Base-by-base conservation (phyloP, 2,113 vertebrate genomes). In the Empidonax alnorum region DNA sequence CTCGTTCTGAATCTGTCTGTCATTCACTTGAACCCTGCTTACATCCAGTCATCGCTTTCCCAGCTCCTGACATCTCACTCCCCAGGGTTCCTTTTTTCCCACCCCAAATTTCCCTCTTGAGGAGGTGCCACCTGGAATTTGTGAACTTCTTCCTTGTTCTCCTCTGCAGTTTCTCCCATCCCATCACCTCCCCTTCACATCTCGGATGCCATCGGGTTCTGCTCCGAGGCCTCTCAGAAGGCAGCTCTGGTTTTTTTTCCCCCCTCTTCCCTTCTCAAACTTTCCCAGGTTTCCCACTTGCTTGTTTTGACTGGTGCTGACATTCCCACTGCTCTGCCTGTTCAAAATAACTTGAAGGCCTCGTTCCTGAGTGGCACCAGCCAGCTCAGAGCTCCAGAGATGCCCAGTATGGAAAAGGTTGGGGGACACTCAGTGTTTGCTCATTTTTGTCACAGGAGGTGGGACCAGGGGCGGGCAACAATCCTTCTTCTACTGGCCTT, bases 301-400 rank as follows among this genome's bases (percentile, higher is more conserved):
- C 72, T 94, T n/a, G 67, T 91, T 96, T 91, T 87, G 62, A 94
- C 50, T 78, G 50, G 76, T 58, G 55, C 73, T 12, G 14, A 67
- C 76, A 74, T 89, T 77, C 87, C 63, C 56, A 67, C 0, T 14
- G 76, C 80, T 69, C 56, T 55, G 24, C 53, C 76, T 28, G 25
- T 39, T 66, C 73, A 66, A 76, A 90, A 82, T 69, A 89, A 62
- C 72, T 69, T 33, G 55, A 53, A 78, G 65, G 66, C 73, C 68
- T 87, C 35, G 1, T 46, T 96, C 22, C 56, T 0, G 0, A 66
- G 76, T 61, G 76, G 63, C 61, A 82, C 52, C 79, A 90, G 79
- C 72, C 80, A 82, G 71, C 87, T 73, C 55, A 4, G 17, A 93
- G 75, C 44, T 90, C 87, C 49, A 68, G 61, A 81, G 79, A 44